Evolutionary conservation across 2,797 vertebrate species (phyloP), one percentile per base, ranked within the genome.

Genomic region (Gouania willdenowi): DNA sequence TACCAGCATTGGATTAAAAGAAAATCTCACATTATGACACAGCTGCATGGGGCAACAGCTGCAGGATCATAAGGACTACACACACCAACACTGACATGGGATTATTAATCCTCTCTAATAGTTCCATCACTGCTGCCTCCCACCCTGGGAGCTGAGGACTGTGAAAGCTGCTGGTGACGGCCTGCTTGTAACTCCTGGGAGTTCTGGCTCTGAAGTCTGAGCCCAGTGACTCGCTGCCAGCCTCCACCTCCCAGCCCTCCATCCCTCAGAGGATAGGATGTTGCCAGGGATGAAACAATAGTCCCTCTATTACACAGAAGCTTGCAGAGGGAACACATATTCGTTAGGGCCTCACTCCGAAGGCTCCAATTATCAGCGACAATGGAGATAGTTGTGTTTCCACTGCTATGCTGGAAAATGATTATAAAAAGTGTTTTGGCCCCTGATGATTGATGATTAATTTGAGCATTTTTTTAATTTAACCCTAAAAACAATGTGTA

Each of bases 111-210:
- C n/a, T n/a, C n/a, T n/a, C n/a, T n/a, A n/a, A n/a, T n/a, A n/a
- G 13, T n/a, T n/a, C n/a, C n/a, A n/a, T 21, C 14, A 19, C 13
- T 11, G 12, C 25, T 4, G 28, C 51, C 47, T 49, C 38, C 16
- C 45, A 44, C 25, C 62, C 39, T 4, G 28, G 2, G 17, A 34
- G 43, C 41, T 56, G 29, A 57, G 43, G 23, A 59, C 66, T 65
- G 50, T 66, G 36, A 21, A 43, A 62, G 66, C 55, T 56, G 77
- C 42, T 28, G 45, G 75, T 72, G 79, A 77, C 82, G 79, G 68
- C 59, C 67, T 26, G 62, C 9, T 45, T 56, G 62, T 57, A 61
- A 58, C 62, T 50, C 58, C 27, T 50, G n/a, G n/a, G n/a, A n/a
- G n/a, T n/a, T n/a, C n/a, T n/a, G n/a, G n/a, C n/a, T n/a, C n/a